Evolutionary conservation across 2,888 invertebrate species (phyloP).

Genomic region (Dicycla oo): DNA sequence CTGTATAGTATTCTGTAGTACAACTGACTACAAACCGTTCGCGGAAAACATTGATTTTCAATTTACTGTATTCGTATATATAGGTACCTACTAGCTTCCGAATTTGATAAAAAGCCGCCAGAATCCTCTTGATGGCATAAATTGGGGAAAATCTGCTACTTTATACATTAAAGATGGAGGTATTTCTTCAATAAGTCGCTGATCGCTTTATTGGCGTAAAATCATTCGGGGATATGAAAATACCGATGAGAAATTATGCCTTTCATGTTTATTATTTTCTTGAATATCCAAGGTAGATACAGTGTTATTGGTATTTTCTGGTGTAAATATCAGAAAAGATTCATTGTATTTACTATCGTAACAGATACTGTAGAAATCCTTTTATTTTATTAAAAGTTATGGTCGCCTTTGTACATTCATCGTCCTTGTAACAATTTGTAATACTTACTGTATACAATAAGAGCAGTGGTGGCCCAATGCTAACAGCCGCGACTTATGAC

Average conservation of each 20-base stretch:
- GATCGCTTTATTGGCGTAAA: slow-evolving; percentile 21
- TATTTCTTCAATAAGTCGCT: slow-evolving; percentile 37
- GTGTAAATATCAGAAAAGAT: slow-evolving; percentile 18
- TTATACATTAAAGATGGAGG: slow-evolving; percentile 13
- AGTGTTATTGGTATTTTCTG: slow-evolving; percentile 11
- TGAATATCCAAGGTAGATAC: background rate
- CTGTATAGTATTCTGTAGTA: background rate
- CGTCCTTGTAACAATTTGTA: background rate
- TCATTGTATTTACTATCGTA: background rate
- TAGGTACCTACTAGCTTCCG: slow-evolving; percentile 15
- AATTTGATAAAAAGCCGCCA: slow-evolving; percentile 51
- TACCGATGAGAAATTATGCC: slow-evolving; percentile 26
- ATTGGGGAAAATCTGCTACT: slow-evolving; percentile 23
- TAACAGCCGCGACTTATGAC: too few relatives aligned
- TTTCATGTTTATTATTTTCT: slow-evolving; percentile 23
- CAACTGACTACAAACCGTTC: slow-evolving; percentile 10
- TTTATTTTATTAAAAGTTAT: background rate
- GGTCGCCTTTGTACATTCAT: background rate
- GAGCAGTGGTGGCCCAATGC: too few relatives aligned
- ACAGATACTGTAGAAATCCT: background rate
- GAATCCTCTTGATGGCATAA: slow-evolving; percentile 27
- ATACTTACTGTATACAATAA: too few relatives aligned
- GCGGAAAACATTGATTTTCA: slow-evolving; percentile 55
- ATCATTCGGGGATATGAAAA: slow-evolving; percentile 31
- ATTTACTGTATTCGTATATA: slow-evolving; percentile 37